Base-by-base conservation (phyloP, 2,888 invertebrate species). In the Conus canariensis region DNA sequence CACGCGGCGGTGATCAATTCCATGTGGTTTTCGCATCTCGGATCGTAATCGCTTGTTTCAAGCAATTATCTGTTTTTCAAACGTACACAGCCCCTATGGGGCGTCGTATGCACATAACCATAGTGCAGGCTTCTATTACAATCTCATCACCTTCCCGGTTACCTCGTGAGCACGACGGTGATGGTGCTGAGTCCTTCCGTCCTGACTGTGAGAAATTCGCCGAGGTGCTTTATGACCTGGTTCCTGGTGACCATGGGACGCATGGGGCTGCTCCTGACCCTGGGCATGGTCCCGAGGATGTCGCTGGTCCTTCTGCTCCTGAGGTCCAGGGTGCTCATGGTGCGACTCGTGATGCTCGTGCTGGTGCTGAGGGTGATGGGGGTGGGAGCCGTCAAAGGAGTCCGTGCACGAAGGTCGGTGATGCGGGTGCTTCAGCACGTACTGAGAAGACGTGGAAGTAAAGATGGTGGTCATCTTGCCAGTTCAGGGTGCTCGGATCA, bases 401-500 rank as follows among this genome's bases (percentile, higher is more conserved):
- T 92, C 92, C 16, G 91, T 90, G 87, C 91, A 91, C 9, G 92
- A 92, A 7, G 90, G 91, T 14, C 92, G 88, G 30, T 91, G 91
- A 77, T 89, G 85, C 87, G 91, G 91, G 58, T 90, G 90, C 77
- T 91, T 91, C 56, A 92, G 85, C 19, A 93, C 92, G 70, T 91
- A 93, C 89, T 93, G 92, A 16, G 91, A 92, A 16, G 93, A 92
- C 14, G 92, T 90, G 14, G 92, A 93, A 14, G 92, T 91, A 85
- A 92, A 91, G 16, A 93, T 92, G n/a, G 91, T 90, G 5, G 91
- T 88, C 92, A 92, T 92, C 58, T 83, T 83, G 82, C 16, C 19
- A 6, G 7, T 22, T 74, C n/a, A n/a, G 25, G 5, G 64, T 64
- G 16, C 4, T 64, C 64, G 16, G 16, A 64, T 10, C 64, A 64